Evolutionary conservation across 2,888 invertebrate genomes (phyloP).

Genomic region (Scaeva pyrastri): DNA sequence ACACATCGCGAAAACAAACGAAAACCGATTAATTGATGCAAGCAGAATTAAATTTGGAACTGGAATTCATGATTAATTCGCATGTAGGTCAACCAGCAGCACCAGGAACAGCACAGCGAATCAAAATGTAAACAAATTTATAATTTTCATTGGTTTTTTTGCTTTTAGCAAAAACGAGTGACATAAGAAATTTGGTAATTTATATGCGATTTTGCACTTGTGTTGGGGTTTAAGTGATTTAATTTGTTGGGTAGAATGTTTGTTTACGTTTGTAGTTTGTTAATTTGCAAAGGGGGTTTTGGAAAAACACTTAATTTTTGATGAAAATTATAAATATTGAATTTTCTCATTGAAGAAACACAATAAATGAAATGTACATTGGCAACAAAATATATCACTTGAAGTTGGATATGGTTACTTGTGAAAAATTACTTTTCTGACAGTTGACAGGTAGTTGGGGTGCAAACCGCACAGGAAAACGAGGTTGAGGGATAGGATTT

Average conservation of each 20-base stretch:
- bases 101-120: conserved; percentile 75
- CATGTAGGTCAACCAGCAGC: conserved; percentile 75
- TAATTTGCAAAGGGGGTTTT: conserved; percentile 22
- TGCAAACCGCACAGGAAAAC: not conserved
- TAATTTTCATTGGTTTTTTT: conserved; percentile 27
- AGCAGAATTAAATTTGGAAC: conserved; percentile 47
- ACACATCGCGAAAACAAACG: conserved; percentile 46
- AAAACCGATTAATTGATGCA: conserved; percentile 37
- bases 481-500: not conserved
- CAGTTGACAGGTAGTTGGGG: conserved; percentile 18
- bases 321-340: conserved; percentile 72
- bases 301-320: conserved; percentile 68
- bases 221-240: conserved; percentile 1
- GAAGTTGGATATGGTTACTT: conserved; percentile 55
- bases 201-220: conserved; percentile 25
- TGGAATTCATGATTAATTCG: conserved; percentile 72
- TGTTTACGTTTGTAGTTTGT: conserved; percentile 61
- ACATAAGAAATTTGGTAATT: conserved; percentile 69
- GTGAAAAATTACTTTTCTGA: conserved; percentile 5
- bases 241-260: conserved; percentile 45
- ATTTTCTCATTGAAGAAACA: conserved; percentile 72
- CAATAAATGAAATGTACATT: conserved; percentile 75
- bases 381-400: conserved; percentile 69
- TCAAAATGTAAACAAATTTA: conserved; percentile 78
- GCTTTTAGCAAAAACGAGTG: conserved; percentile 56